A percentile compares a stretch with the other conserved stretches of the same genome.
Conservation (phyloP, 23 tunicate species). For the Clavelina lepadiformis region DNA sequence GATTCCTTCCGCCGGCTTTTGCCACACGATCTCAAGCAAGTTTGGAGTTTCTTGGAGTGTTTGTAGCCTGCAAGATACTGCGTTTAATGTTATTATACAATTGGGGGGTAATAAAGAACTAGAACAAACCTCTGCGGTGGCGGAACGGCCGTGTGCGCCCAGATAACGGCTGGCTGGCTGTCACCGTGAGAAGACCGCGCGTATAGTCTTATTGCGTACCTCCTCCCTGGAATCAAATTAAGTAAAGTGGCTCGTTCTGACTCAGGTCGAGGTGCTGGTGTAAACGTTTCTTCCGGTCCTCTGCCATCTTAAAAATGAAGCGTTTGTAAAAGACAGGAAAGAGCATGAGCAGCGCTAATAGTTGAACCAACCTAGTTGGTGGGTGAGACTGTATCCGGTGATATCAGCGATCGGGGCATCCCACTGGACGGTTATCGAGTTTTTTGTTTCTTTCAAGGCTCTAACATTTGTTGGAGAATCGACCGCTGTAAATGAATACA, state of each 20-base stretch:
- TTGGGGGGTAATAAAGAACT: too few species aligned
- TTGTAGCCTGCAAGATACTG: conserved; percentile 14
- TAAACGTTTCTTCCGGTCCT: conserved; percentile 14
- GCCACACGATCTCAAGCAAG: conserved; percentile 22
- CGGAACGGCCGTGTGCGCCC: conserved; percentile 25
- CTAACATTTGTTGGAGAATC: conserved; percentile 22
- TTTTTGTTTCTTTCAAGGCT: background rate
- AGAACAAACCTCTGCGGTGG: conserved; percentile 21
- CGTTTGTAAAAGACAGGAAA: too few species aligned
- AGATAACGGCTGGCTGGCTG: conserved; percentile 24
- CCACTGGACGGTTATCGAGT: conserved; percentile 12
- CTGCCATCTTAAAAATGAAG: conserved; percentile 41
- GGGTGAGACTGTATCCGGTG: conserved; percentile 44
- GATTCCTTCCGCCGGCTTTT: conserved; percentile 14
- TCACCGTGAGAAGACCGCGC: conserved; percentile 9
- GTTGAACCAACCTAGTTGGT: conserved; percentile 28
- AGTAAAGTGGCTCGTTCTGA: conserved; percentile 10
- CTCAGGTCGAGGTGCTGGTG: conserved; percentile 17
- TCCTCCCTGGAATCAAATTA: conserved; percentile 22
- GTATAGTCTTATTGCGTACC: conserved; percentile 35
- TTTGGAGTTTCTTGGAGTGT: conserved; percentile 37
- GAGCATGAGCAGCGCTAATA: too few species aligned
- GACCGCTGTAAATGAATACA: conserved; percentile 4
- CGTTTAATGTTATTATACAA: background rate
- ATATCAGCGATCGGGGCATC: conserved; percentile 17